Evolutionary conservation across 2,113 vertebrate species (phyloP).

Genomic region (Rhinichthys klamathensis): DNA sequence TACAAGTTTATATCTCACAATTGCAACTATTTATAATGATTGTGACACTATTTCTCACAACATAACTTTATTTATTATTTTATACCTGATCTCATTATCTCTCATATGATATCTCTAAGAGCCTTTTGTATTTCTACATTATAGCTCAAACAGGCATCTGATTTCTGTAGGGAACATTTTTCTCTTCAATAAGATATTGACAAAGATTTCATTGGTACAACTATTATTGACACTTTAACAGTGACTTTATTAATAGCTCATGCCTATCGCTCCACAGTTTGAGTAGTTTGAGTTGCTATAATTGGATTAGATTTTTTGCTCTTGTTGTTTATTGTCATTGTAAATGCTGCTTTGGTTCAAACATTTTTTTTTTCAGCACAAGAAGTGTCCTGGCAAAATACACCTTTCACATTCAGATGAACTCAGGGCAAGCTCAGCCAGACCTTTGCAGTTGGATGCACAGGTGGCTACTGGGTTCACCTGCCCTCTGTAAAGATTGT

Average conservation of each 20-base stretch:
- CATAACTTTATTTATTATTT: not conserved
- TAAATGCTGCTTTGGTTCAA: not conserved
- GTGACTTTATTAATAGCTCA: constrained; percentile 29
- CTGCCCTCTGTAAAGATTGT: constrained; percentile 45
- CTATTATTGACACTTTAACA: constrained; percentile 30
- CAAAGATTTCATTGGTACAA: constrained; percentile 24
- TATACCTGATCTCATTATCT: too few relatives aligned
- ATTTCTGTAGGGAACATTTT: constrained; percentile 15
- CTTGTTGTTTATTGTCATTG: constrained; percentile 20
- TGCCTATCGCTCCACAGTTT: constrained; percentile 5
- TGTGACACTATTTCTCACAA: not conserved
- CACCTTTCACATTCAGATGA: constrained; percentile 17
- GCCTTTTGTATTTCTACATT: not conserved
- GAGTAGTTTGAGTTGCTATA: constrained; percentile 1
- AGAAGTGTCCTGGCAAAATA: not conserved
- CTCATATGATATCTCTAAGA: not conserved
- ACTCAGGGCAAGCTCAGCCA: constrained; percentile 31
- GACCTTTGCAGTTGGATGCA: constrained; percentile 45
- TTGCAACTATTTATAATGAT: not conserved
- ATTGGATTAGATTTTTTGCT: constrained; percentile 29
- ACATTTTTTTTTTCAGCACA: not conserved
- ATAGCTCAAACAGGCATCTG: not conserved
- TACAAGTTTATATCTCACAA: not conserved
- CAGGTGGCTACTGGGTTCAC: constrained; percentile 45
- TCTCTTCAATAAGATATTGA: constrained; percentile 27